A percentile compares a stretch with the other conserved stretches of the same genome.
phyloP scores from a whole-genome alignment of 2,888 invertebrate genomes.

The Cremastobaeus sp. region DNA sequence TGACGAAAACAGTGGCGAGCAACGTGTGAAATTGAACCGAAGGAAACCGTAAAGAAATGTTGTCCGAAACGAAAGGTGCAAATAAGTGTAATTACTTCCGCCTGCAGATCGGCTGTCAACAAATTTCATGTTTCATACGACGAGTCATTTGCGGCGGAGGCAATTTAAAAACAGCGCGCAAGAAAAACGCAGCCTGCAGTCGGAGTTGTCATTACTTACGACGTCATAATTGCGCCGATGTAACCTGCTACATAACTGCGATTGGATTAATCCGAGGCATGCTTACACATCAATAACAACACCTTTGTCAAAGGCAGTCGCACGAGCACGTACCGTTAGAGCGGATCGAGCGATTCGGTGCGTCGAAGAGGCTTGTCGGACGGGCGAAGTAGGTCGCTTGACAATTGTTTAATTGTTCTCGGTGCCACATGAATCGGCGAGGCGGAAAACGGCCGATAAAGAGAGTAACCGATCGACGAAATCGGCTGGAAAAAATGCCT shows the following conservation, averaged over 20 bases:
- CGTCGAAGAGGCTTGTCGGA: slow-evolving; percentile 13
- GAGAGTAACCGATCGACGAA: not conserved
- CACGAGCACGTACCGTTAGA: slow-evolving; percentile 39
- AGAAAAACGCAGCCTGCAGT: not conserved
- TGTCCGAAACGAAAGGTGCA: no score
- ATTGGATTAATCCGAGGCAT: slow-evolving; percentile 12
- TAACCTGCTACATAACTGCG: slow-evolving; percentile 1
- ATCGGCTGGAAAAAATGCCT: slow-evolving; percentile 33
- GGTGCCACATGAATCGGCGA: not conserved
- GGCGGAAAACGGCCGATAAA: not conserved
- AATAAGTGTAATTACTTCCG: no score
- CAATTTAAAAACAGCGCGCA: slow-evolving; percentile 2
- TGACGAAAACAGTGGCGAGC: no score
- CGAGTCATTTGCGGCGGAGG: slow-evolving; percentile 1
- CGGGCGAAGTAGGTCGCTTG: slow-evolving; percentile 36
- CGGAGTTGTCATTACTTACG: slow-evolving; percentile 2
- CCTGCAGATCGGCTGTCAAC: no score
- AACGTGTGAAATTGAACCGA: no score
- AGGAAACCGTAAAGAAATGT: no score
- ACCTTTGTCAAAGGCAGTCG: slow-evolving; percentile 41
- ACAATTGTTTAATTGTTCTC: slow-evolving; percentile 53
- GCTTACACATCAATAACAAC: slow-evolving; percentile 35
- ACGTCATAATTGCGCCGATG: slow-evolving; percentile 3
- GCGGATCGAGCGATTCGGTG: slow-evolving; percentile 9
- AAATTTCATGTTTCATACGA: no score